Conservation (phyloP, 2,797 vertebrate genomes). For the Orestias chungarensis region DNA sequence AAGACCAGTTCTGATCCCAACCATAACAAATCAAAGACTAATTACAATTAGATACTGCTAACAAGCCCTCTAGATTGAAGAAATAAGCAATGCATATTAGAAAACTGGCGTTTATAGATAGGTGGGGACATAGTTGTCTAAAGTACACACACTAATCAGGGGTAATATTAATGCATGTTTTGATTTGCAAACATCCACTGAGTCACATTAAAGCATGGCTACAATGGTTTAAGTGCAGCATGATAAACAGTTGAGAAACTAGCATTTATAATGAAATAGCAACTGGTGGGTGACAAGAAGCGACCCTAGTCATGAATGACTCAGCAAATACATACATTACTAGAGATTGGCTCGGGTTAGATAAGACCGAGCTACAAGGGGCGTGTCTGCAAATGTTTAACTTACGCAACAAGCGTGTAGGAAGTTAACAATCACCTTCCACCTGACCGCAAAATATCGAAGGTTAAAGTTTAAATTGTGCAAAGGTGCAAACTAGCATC, state of each 20-base stretch:
- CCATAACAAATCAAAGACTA: not conserved
- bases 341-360: not conserved
- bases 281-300: not conserved
- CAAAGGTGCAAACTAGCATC: too few relatives aligned
- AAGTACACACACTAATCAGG: not conserved
- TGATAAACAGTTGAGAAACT: not conserved
- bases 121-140: not conserved
- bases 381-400: not conserved
- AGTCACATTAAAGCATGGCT: not conserved
- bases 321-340: conserved; percentile 58
- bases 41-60: not conserved
- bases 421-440: conserved; percentile 42
- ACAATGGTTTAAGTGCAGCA: not conserved
- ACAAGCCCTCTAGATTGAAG: not conserved
- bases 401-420: conserved; percentile 48
- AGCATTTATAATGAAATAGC: not conserved
- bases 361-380: not conserved
- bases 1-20: not conserved
- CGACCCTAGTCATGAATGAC: conserved; percentile 42
- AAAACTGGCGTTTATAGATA: not conserved
- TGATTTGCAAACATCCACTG: too few relatives aligned
- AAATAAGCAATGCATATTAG: not conserved
- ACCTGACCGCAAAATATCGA: conserved; percentile 1
- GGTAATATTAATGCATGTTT: not conserved
- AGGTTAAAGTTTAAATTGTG: conserved; percentile 26